Evolutionary conservation across 2,888 invertebrate genomes (phyloP), one percentile per base, ranked within the genome.

Genomic region (Nephrocerus scutellatus): DNA sequence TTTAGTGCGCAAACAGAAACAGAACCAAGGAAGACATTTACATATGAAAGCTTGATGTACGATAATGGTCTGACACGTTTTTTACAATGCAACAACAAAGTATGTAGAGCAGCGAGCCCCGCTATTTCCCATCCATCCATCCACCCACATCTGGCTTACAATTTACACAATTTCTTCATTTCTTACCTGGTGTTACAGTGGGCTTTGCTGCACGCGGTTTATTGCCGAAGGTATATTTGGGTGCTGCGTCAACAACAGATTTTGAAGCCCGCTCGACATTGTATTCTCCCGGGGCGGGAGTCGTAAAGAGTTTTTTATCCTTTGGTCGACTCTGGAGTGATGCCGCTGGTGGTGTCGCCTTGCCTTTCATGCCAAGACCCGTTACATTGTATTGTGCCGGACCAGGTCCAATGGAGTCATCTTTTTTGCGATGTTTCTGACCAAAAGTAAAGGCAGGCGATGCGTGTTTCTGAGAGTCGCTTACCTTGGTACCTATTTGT

Each of bases 251-350:
- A 8, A 57, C 53, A 12, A 60, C 50, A 4, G 68, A 72, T 48
- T 73, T 73, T 23, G 73, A 70, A 0, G 84, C 76, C 52, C 82
- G 83, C 56, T 81, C 80, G 2, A 87, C 82, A 64, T 85, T 79
- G 65, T 91, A 91, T 66, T 88, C 86, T n/a, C 89, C 89, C 0
- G 91, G 91, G 6, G 90, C 88, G 3, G 90, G 90, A 15, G 88
- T 87, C 5, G 74, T 73, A 52, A 76, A 66, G 14, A 48, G 48
- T 2, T 54, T 44, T 25, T 54, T 43, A 21, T 58, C 60, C 43
- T 59, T 62, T 39, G 63, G 84, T 15, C 88, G 79, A 34, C 86
- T 81, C 60, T 88, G 87, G 21, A 92, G 73, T 4, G 88, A 85
- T 21, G 80, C 74, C 4, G 88, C 81, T 6, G 84, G 84, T 8